Evolutionary conservation across 2,797 vertebrate species (phyloP), one percentile per base, ranked within the genome.

Genomic region (Hafferia zeledoni): DNA sequence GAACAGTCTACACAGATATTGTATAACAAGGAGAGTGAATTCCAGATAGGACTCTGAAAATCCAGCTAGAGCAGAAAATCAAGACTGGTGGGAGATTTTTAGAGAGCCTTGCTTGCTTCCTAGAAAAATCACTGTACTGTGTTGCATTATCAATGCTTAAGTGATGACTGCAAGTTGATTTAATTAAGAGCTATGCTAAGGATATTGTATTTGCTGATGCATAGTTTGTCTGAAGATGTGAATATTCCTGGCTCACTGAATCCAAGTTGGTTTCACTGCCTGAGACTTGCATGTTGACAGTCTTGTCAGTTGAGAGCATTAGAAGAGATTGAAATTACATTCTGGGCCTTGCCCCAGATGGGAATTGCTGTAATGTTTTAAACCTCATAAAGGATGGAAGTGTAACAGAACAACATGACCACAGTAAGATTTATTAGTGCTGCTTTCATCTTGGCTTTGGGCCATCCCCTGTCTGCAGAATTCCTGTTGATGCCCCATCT

Each of bases 361-460:
- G 90, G 94, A 94, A 93, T 87, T 92, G 84, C 67, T 93, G 72
- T 43, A 88, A 59, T 83, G 68, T 78, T 85, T 93, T 78, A 91
- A 89, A 80, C 37, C 72, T 93, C 92, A 65, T 15, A 92, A 89
- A 92, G 50, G 46, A 55, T 63, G 53, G 43, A 81, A 87, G 53
- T 75, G 63, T 67, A 90, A 52, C 59, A 55, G 50, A 83, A 35
- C 57, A 61, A 85, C 46, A 49, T 61, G 78, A 83, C 89, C 81
- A 30, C 69, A 67, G 55, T 44, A 59, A 81, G 91, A 92, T 92
- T 93, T 95, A 95, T 96, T 91, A 78, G 72, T 85, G 55, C 50
- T 92, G 82, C 87, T 91, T 93, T 95, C 68, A 25, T 85, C 64
- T 81, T 94, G 93, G 90, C 92, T 93, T 86, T 86, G 79, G 61